Evolutionary conservation across 1,140 invertebrate genomes (phyloP), one percentile per base, ranked within the genome.

Genomic region (Uloborus diversus): DNA sequence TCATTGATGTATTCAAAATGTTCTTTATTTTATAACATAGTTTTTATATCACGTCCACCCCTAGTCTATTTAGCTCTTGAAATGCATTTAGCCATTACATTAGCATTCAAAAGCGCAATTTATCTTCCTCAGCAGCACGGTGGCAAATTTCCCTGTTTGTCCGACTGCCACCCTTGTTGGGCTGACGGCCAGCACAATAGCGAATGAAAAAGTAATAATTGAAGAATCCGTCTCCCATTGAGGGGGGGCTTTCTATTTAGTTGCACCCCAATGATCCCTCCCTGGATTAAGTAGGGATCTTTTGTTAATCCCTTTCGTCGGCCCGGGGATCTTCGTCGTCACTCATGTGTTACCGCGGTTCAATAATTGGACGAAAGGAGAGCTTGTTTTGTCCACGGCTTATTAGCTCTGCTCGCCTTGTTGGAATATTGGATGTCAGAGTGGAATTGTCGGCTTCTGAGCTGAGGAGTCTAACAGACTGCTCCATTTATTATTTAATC

Each of bases 241-340:
- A 61, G 27, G 33, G 33, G n/a, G 17, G 13, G 49, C 27, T 73
- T 73, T 61, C 69, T 61, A 73, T 73, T 73, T 13, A 73, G 56
- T 42, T 33, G 17, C n/a, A 11, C 20, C 37, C 37, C 30, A 33
- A 37, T 27, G 17, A 73, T 73, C 11, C 14, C 35, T 53, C 65
- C 68, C 56, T 53, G 69, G n/a, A 73, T 73, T 47, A 73, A 73
- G 69, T 61, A 49, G 57, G 56, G 69, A 73, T 73, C 69, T 61
- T 47, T 61, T 61, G 37, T 73, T 61, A 73, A 73, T 73, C 69
- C 69, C 35, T 13, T 9, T 17, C 37, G 37, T 42, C 37, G 37
- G 17, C 37, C 56, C 53, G 5, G 23, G 35, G 23, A 37, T 66
- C 23, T 69, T 20, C 66, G 33, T 11, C 17, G 4, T 17, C 33